phyloP scores from a whole-genome alignment of 2,797 vertebrate species.

The Chelmon rostratus region DNA sequence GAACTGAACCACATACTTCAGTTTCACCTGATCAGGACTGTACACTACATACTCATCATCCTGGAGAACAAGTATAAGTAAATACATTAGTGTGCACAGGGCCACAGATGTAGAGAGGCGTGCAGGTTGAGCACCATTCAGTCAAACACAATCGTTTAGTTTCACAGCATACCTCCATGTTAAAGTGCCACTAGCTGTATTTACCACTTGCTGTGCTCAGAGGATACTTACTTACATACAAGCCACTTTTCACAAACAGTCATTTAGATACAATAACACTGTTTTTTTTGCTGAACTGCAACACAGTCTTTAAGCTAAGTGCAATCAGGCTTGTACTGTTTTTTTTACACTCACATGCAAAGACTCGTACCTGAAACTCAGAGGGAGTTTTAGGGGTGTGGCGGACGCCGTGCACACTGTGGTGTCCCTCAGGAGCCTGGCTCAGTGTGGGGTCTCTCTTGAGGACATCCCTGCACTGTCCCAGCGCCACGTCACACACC shows the following conservation, averaged over 20 bases:
- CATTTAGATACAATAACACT: not conserved
- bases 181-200: not conserved
- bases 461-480: constrained; percentile 77
- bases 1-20: constrained; percentile 90
- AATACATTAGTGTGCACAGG: not conserved
- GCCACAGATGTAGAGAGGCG: not conserved
- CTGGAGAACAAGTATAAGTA: constrained; percentile 68
- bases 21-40: constrained; percentile 88
- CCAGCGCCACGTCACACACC: constrained; percentile 90
- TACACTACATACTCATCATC: constrained; percentile 93
- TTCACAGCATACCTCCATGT: too few species aligned
- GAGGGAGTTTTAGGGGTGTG: constrained; percentile 53
- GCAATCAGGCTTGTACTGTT: too few species aligned
- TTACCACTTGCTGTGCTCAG: not conserved
- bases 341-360: too few species aligned
- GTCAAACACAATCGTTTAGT: not conserved
- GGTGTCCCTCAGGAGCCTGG: constrained; percentile 82
- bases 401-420: constrained; percentile 88
- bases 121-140: not conserved
- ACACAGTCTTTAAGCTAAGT: not conserved
- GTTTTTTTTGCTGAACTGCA: not conserved
- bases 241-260: not conserved
- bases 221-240: not conserved
- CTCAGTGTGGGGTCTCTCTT: constrained; percentile 80
- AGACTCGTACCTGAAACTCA: constrained; percentile 87